Evolutionary conservation across 2,113 vertebrate species (phyloP), one percentile per base, ranked within the genome.

Genomic region (Thalassoma bifasciatum): DNA sequence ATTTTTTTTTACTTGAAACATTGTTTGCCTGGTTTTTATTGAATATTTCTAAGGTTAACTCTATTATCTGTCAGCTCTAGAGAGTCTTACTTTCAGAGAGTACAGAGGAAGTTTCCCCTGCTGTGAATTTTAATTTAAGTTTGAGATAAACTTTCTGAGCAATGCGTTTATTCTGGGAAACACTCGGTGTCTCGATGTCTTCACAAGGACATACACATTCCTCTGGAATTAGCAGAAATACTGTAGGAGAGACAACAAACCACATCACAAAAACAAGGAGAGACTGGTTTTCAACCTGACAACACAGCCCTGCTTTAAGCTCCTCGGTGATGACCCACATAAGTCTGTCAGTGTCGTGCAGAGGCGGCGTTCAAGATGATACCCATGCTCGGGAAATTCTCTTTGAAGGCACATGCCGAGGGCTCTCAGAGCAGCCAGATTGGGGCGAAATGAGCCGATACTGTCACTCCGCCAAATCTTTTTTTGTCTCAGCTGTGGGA

Each of bases 271-370:
- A 75, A 50, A 19, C 0, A 11, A 75, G 26, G 37, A 82, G 57
- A 79, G 74, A 42, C 75, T 75, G 64, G 46, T 64, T 75, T 63
- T 71, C 46, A 85, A 79, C 72, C 77, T 88, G 82, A 86, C 84
- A 84, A 79, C 75, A 62, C 75, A 83, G 74, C 65, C 67, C 62
- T 67, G 52, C 62, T 79, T 68, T 72, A 65, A 72, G 83, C 83
- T 84, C 66, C 49, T 62, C 81, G 0, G 72, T 44, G 56, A 79
- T 90, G 92, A 93, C 93, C 93, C 90, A 93, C 47, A 93, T 94
- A 93, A 77, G 83, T 81, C 83, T 89, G 76, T 85, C 77, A 87
- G 85, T 87, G 86, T 88, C 72, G 79, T 26, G 67, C 85, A 71
- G 79, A 90, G 82, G 74, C 83, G 44, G 77, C 34, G 72, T 73